phyloP scores from a whole-genome alignment of 2,888 invertebrate species.

The Zaprionus obscuricornis region DNA sequence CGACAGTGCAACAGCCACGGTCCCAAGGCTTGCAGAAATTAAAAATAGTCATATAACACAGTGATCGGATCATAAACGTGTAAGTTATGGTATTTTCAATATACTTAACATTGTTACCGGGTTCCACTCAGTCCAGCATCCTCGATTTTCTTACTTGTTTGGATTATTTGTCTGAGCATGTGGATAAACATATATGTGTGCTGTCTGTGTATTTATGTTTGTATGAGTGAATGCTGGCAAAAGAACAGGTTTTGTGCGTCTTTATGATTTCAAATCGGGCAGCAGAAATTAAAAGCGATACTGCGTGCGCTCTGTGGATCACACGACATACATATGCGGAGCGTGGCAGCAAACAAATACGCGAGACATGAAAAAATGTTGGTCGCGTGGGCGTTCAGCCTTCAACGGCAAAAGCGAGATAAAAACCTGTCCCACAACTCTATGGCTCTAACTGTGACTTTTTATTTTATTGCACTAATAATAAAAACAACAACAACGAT shows the following conservation, averaged over 20 bases:
- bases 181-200: conserved; percentile 5
- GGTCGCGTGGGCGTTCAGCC: conserved; percentile 77
- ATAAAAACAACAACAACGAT: conserved; percentile 31
- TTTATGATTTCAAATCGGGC: conserved; percentile 54
- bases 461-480: conserved; percentile 64
- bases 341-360: conserved; percentile 45
- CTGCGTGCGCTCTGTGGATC: conserved; percentile 40
- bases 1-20: no score
- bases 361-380: conserved; percentile 74
- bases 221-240: no score
- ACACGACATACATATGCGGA: conserved; percentile 76
- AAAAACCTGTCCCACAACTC: conserved; percentile 71
- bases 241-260: conserved; percentile 55
- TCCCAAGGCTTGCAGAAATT: no score
- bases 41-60: no score
- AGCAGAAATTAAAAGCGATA: conserved; percentile 47
- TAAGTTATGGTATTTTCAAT: conserved; percentile 73
- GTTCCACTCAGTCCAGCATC: no score
- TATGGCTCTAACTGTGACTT: conserved; percentile 73
- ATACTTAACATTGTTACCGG: conserved; percentile 43
- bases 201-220: conserved; percentile 12
- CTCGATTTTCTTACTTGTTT: conserved; percentile 3
- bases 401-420: conserved; percentile 49
- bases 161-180: conserved; percentile 19
- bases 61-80: no score